Base-by-base conservation (phyloP, 2,797 vertebrate species). In the Mormyrops attenuatus region DNA sequence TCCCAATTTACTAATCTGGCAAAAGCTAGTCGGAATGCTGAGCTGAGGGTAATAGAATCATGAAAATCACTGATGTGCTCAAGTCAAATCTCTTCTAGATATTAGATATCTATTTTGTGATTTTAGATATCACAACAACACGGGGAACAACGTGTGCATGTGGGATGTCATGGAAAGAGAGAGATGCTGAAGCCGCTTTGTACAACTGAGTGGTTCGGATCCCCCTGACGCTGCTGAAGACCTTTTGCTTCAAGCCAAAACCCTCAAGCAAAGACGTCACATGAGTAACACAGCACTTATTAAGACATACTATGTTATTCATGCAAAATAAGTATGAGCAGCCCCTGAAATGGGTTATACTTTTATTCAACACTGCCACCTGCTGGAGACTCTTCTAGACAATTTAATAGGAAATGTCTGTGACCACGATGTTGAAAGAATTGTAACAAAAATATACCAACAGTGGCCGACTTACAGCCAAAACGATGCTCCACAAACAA, bases 331-430 rank as follows among this genome's bases (percentile, higher is more conserved):
- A 87, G 53, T 41, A 38, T 34, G 26, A 85, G 22, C 22, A 22
- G 6, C 34, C 17, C 22, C 49, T 11, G 30, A 63, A 41, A 87
- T 22, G 7, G 92, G 89, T 0, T 11, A 90, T 94, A 94, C 91
- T 93, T 95, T 92, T 95, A 94, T 95, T 94, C 94, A 96, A 96
- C 93, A 95, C 93, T 96, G 95, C 95, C 47, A 95, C 96, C 96
- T 96, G 94, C 94, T 95, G 95, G 96, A 50, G 20, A 84, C 85
- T 60, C 84, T 63, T n/a, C 90, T 91, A 55, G 91, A 69, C 84
- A n/a, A 47, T 47, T 82, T 82, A 55, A 86, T 20, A 38, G 15
- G 30, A 85, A 85, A 85, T 2, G 22, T 30, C 17, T 53, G 26
- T 34, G 84, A 50, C 13, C 22, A 53, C n/a, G 9, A 26, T 55